phyloP scores from a whole-genome alignment of 2,888 invertebrate species.

The Enchytraeus crypticus region DNA sequence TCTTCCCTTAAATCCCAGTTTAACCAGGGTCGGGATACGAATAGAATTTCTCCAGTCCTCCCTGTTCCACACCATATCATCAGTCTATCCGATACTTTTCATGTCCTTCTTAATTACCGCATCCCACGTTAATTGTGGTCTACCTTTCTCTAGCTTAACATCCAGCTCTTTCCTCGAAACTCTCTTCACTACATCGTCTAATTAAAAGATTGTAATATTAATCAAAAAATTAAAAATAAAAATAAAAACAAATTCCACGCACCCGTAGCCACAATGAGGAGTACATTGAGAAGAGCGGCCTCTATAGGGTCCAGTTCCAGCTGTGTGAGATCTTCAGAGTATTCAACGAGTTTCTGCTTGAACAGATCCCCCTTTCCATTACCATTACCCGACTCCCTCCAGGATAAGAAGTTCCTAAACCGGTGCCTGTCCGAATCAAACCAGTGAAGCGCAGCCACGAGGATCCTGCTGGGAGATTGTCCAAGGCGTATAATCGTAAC shows the following conservation, averaged over 20 bases:
- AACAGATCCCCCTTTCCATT: slow-evolving; percentile 19
- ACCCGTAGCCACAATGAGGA: slow-evolving; percentile 24
- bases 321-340: slow-evolving; percentile 13
- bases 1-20: too few relatives aligned
- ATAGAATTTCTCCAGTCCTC: too few relatives aligned
- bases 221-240: neutral
- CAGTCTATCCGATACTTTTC: too few relatives aligned
- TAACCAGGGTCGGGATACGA: too few relatives aligned
- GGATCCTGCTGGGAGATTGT: slow-evolving; percentile 26
- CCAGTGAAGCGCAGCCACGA: slow-evolving; percentile 26
- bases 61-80: too few relatives aligned
- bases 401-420: slow-evolving; percentile 23
- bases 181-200: too few relatives aligned
- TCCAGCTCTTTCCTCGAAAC: too few relatives aligned
- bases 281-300: slow-evolving; percentile 23
- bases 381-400: slow-evolving; percentile 11
- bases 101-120: too few relatives aligned
- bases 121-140: too few relatives aligned
- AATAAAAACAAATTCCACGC: neutral
- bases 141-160: too few relatives aligned
- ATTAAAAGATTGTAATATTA: neutral
- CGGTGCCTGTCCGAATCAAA: slow-evolving; percentile 15
- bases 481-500: slow-evolving; percentile 24
- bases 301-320: slow-evolving; percentile 22
- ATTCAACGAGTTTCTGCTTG: slow-evolving; percentile 18